phyloP scores from a whole-genome alignment of 1,140 invertebrate species.

The Hycleus phaleratus region DNA sequence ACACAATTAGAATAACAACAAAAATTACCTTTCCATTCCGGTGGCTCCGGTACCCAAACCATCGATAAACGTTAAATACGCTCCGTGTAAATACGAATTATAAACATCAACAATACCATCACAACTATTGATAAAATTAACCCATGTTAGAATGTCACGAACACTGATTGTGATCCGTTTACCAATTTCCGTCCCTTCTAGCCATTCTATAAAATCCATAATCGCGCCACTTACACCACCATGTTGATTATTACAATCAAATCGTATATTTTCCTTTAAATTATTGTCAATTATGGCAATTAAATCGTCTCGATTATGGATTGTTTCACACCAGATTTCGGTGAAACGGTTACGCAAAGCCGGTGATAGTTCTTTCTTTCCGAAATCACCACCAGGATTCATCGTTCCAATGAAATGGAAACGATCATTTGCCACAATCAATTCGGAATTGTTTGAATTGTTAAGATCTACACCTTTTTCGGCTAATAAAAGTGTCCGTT shows the following conservation, averaged over 20 bases:
- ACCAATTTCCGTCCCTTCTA: constrained; percentile 63
- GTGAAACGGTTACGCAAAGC: constrained; percentile 96
- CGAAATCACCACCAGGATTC: constrained; percentile 99
- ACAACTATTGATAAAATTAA: constrained; percentile 78
- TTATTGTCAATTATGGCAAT: constrained; percentile 75
- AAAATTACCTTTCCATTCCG: constrained; percentile 47
- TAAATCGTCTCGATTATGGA: constrained; percentile 62
- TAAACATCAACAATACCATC: constrained; percentile 43
- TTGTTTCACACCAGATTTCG: constrained; percentile 94
- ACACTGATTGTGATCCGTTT: constrained; percentile 79
- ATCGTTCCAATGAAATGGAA: constrained; percentile 97
- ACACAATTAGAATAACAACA: not conserved
- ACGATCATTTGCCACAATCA: constrained; percentile 62
- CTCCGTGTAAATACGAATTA: constrained; percentile 79
- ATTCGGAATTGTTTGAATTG: constrained; percentile 42
- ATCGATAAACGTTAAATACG: constrained; percentile 85
- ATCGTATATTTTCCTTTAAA: constrained; percentile 46
- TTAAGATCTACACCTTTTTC: constrained; percentile 68
- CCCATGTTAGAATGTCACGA: constrained; percentile 88
- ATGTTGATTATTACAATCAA: constrained; percentile 40
- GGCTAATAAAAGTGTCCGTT: constrained; percentile 81
- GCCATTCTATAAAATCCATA: constrained; percentile 74
- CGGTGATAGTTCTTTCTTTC: constrained; percentile 98
- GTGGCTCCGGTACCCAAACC: constrained; percentile 69
- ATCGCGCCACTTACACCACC: constrained; percentile 57